Base-by-base conservation (phyloP, 2,888 invertebrate genomes). In the Xanthorhoe spadicearia region DNA sequence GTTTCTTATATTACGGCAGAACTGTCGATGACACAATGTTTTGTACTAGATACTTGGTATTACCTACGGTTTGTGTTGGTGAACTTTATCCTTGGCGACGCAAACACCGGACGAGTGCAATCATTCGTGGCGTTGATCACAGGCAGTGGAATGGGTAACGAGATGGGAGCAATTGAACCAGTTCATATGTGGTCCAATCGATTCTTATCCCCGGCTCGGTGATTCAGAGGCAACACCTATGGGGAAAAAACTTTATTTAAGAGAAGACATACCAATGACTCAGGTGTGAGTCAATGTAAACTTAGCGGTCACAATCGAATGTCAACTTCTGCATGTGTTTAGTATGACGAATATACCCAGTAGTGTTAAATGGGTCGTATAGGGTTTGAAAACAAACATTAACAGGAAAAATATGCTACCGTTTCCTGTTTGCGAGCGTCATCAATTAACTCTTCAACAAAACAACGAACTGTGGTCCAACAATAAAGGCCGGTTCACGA, bases 51-150 rank as follows among this genome's bases (percentile, higher is more conserved):
- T n/a, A n/a, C n/a, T 23, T 3, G 23, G 23, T 23, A 23, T 13
- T 43, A 43, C 13, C 13, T 59, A 51, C 18, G 35, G 13, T 8
- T 58, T 32, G 32, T 32, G 46, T 54, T 32, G 53, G 77, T 81
- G 82, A 87, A 59, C 51, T 19, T 35, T 9, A 38, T 9, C 19
- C 38, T 18, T 23, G 10, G 87, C 84, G 87, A 86, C 83, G 78
- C 78, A 77, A 82, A 83, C 86, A 88, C 90, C 90, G 90, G 91
- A 92, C 83, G 87, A 85, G 77, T 81, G 83, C 82, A 88, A 90
- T 91, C 85, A 88, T 89, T 78, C 77, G 77, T 68, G 71, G 83
- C 76, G 89, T 85, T 82, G 85, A 88, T 90, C 89, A 88, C 89
- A 88, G 89, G 88, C 89, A 87, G 87, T 88, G 89, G 88, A 88